phyloP scores from a whole-genome alignment of 2,113 vertebrate species.

The Malurus melanocephalus region DNA sequence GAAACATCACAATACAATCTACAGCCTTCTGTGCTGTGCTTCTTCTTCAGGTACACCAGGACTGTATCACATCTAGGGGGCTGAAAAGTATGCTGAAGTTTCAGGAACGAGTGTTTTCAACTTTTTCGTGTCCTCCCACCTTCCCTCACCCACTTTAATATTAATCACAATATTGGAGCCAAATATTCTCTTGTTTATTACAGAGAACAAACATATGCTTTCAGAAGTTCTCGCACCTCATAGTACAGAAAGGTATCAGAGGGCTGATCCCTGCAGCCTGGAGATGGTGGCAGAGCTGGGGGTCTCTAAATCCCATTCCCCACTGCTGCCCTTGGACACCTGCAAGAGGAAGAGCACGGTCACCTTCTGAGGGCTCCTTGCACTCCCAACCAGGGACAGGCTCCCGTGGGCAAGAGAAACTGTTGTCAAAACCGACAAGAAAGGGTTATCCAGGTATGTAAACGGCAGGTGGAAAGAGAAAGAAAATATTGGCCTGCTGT shows the following conservation, averaged over 20 bases:
- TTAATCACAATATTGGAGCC: neutral
- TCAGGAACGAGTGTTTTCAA: neutral
- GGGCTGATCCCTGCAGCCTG: neutral
- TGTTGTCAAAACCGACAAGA: neutral
- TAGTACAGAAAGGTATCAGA: neutral
- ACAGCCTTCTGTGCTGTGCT: neutral
- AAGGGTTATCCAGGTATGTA: neutral
- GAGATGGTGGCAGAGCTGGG: neutral
- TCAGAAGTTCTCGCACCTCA: neutral
- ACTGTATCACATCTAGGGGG: neutral
- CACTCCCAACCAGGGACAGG: neutral
- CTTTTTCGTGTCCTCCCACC: no score
- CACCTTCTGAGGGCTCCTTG: rapidly evolving
- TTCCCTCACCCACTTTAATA: neutral
- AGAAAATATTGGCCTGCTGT: neutral
- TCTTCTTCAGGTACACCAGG: neutral
- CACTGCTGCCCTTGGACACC: neutral
- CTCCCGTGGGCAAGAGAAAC: neutral
- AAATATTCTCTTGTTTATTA: neutral
- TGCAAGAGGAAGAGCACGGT: neutral
- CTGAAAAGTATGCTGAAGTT: neutral
- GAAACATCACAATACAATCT: neutral
- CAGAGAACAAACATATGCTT: neutral
- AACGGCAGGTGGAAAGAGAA: neutral
- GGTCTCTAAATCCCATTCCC: neutral